Conservation (phyloP, 2,888 invertebrate species). For the Eupithecia dodoneata region DNA sequence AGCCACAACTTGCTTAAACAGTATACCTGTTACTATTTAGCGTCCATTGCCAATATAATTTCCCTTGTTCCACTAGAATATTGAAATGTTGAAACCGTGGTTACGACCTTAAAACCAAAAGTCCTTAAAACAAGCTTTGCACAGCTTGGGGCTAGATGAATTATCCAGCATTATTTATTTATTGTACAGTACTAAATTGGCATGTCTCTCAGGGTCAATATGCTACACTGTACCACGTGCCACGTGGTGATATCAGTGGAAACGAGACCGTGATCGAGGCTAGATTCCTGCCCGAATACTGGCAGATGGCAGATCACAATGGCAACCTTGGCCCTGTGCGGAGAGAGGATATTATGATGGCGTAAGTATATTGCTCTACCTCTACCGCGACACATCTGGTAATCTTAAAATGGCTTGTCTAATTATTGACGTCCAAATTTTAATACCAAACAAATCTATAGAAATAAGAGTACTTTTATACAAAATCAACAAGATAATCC, state of each 20-base stretch:
- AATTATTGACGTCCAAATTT: no score
- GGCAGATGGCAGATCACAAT: conserved; percentile 85
- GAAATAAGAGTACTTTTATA: no score
- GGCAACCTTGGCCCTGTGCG: conserved; percentile 84
- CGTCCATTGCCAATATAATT: not conserved
- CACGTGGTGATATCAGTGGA: conserved; percentile 48
- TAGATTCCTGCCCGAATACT: conserved; percentile 88
- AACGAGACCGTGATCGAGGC: conserved; percentile 58
- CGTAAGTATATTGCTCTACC: conserved; percentile 62
- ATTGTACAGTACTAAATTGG: not conserved
- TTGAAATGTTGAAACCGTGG: not conserved
- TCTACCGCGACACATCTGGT: not conserved
- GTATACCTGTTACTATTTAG: no score
- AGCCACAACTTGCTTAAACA: no score
- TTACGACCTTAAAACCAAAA: not conserved
- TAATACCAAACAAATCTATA: no score
- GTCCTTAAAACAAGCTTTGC: not conserved
- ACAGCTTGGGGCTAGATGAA: not conserved
- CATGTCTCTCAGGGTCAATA: conserved; percentile 67
- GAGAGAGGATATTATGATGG: conserved; percentile 98
- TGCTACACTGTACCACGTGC: conserved; percentile 63
- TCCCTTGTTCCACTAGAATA: not conserved
- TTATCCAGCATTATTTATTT: not conserved
- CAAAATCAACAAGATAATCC: no score
- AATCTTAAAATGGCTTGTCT: not conserved